These are phyloP conservation scores for Cylindroiulus punctatus DNA, from an alignment of 2,888 invertebrate genomes.

Conservation along the genomic window DNA sequence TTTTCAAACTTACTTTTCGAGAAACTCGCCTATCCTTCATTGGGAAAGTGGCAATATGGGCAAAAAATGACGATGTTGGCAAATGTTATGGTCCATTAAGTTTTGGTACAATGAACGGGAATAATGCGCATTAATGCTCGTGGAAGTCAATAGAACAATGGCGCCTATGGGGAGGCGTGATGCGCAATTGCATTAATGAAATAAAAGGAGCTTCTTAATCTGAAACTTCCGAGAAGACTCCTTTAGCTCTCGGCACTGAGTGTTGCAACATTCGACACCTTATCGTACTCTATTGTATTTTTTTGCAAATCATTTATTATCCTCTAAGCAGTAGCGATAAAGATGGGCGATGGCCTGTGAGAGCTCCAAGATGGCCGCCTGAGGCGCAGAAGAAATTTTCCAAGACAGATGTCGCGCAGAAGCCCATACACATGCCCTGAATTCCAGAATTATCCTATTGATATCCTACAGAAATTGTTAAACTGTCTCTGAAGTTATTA, in stretches of 20 bases:
- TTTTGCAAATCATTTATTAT: no score
- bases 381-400: no score
- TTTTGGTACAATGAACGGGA: constrained; percentile 33
- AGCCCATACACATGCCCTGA: no score
- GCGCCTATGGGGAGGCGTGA: not conserved
- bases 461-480: no score
- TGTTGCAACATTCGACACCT: not conserved
- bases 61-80: constrained; percentile 29
- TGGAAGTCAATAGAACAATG: constrained; percentile 43
- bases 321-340: no score
- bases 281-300: not conserved
- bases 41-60: constrained; percentile 1
- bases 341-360: no score
- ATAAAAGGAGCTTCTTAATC: constrained; percentile 30
- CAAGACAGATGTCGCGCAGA: no score
- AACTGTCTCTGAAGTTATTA: no score
- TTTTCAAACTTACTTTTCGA: not conserved
- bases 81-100: constrained; percentile 47
- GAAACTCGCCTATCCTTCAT: not conserved
- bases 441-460: no score
- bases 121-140: constrained; percentile 16
- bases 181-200: constrained; percentile 43
- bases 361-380: no score
- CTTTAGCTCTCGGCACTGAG: not conserved
- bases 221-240: not conserved